Base-by-base conservation (phyloP, 2,888 invertebrate genomes). In the Cataglyphis albicans region DNA sequence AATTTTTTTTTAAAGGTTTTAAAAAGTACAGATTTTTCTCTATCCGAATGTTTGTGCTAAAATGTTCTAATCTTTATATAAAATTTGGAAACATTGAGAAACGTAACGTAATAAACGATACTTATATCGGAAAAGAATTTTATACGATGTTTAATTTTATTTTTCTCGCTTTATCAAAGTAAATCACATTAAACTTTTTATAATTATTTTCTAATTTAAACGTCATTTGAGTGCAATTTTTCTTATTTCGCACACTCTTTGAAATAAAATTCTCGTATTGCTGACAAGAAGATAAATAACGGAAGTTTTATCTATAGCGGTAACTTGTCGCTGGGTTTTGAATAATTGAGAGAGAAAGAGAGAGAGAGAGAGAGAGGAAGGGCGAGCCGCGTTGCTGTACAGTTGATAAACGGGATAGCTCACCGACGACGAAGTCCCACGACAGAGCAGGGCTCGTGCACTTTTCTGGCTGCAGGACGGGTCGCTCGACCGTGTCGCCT, bases 401-500 rank as follows among this genome's bases (percentile, higher is more conserved):
- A 21, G 57, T 29, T 21, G 65, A 59, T 12, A 68, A 61, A 78
- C 25, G 41, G 74, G 81, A 80, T 29, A 59, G 78, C 64, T 63
- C 44, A 10, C 32, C 35, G 29, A 21, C 35, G 29, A 21, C 38
- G 10, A 29, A 61, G 83, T 75, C 59, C 72, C 52, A 76, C 48
- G 57, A 84, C 73, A 81, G 86, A 7, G 10, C 88, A 52, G 85
- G 75, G 82, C 83, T 87, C 52, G 74, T 61, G 87, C 89, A 86
- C 84, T 89, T 88, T 89, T 87, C 84, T 85, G 87, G 81, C 64
- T 64, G 68, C 68, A 57, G 64, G 75, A 84, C 73, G 83, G 35
- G 67, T 59, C 81, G 82, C n/a, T 73, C 63, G 81, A 41, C 83
- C 82, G 87, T 87, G 90, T 90, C 88, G 87, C 86, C 87, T 89